A percentile compares a stretch with the other conserved stretches of the same genome.
These are phyloP conservation scores for Habrosyne pyritoides DNA, from an alignment of 2,888 invertebrate species.

Conservation along the genomic window DNA sequence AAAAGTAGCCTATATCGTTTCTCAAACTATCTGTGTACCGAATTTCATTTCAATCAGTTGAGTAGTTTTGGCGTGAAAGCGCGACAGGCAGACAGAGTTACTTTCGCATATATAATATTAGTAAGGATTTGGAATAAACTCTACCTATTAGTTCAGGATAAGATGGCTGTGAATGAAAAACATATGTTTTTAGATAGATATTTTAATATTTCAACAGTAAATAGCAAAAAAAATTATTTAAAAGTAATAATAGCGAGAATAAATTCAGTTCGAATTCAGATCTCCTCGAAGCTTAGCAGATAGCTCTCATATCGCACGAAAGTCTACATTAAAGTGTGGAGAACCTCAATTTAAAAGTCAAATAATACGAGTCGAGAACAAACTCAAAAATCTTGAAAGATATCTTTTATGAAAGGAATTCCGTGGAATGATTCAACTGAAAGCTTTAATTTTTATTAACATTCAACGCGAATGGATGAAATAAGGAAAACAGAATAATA, in stretches of 20 bases:
- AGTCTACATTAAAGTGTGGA: constrained; percentile 39
- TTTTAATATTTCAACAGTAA: neutral
- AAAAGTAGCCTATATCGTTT: no score
- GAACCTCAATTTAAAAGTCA: constrained; percentile 55
- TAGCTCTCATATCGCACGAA: constrained; percentile 22
- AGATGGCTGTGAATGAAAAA: no score
- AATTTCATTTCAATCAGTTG: no score
- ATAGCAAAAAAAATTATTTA: neutral
- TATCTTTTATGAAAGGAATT: neutral
- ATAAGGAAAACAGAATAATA: neutral
- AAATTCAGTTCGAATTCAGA: constrained; percentile 20
- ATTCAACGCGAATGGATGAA: neutral
- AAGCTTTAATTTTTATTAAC: constrained; percentile 2
- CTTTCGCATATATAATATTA: no score
- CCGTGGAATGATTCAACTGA: neutral
- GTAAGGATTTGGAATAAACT: no score
- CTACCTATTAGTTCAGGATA: no score
- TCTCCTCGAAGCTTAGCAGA: constrained; percentile 10
- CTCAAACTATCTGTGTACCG: no score
- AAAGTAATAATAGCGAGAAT: constrained; percentile 16
- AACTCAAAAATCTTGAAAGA: constrained; percentile 4
- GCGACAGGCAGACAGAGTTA: no score
- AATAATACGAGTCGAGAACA: constrained; percentile 33
- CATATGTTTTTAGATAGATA: no score
- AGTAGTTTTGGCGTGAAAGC: no score